A percentile compares a stretch with the other conserved stretches of the same genome.
Evolutionary conservation across 1,140 invertebrate genomes (phyloP).

Genomic region (Pseudobourletiella spinata): DNA sequence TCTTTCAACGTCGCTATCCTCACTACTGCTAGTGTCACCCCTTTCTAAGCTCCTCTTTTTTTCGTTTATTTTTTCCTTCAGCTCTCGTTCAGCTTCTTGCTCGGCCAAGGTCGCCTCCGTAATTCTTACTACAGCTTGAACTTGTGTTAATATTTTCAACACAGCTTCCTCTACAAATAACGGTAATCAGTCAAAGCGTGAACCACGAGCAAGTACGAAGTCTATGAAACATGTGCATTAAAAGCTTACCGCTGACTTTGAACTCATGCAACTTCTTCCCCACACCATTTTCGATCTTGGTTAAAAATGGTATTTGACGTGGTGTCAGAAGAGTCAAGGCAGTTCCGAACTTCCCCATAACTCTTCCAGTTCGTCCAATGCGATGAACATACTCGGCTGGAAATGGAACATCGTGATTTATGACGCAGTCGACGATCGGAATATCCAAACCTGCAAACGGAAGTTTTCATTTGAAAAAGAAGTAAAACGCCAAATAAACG

Average conservation of each 20-base stretch:
- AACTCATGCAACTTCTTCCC: slow-evolving; percentile 76
- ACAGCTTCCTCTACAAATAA: slow-evolving; percentile 29
- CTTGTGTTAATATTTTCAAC: slow-evolving; percentile 28
- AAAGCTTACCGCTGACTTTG: slow-evolving; percentile 70
- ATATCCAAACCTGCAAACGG: slow-evolving; percentile 57
- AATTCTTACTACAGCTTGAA: slow-evolving; percentile 12
- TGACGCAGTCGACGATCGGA: slow-evolving; percentile 78
- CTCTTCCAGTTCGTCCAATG: slow-evolving; percentile 91
- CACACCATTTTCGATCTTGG: slow-evolving; percentile 75
- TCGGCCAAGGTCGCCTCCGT: slow-evolving; percentile 13
- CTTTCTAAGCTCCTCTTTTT: background rate
- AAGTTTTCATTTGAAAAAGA: slow-evolving; percentile 1
- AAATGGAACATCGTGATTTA: slow-evolving; percentile 88
- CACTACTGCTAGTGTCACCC: background rate
- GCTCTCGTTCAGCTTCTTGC: background rate
- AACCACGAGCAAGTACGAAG: too few relatives aligned
- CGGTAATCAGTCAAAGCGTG: too few relatives aligned
- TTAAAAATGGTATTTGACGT: slow-evolving; percentile 69
- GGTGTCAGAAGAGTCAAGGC: slow-evolving; percentile 87
- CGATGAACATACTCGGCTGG: slow-evolving; percentile 94
- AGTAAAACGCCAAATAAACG: too few relatives aligned
- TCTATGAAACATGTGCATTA: too few relatives aligned
- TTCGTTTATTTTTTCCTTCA: background rate
- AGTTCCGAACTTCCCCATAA: slow-evolving; percentile 63
- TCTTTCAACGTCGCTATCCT: too few relatives aligned